These are phyloP conservation scores for Julus scandinavius DNA, from an alignment of 2,888 invertebrate genomes.

Conservation along the genomic window DNA sequence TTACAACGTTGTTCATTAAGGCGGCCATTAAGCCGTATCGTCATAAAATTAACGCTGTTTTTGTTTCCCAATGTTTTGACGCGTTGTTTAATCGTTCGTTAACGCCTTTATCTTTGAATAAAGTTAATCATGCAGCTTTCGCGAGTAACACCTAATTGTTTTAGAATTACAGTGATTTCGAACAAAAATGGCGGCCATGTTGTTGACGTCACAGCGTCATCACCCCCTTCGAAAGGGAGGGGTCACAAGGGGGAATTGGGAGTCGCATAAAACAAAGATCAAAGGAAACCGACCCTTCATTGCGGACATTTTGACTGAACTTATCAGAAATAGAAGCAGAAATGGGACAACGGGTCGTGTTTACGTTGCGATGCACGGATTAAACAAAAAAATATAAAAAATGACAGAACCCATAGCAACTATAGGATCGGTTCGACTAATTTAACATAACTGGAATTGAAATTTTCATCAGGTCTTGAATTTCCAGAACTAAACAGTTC, in stretches of 20 bases:
- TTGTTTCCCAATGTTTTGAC: neutral
- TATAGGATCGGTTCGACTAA: too few species aligned
- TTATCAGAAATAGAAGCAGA: conserved; percentile 1
- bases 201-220: too few species aligned
- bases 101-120: too few species aligned
- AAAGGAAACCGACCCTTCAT: neutral
- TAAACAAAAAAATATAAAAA: neutral
- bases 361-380: neutral
- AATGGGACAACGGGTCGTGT: neutral
- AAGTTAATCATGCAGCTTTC: too few species aligned
- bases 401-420: neutral
- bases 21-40: neutral
- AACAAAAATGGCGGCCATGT: too few species aligned
- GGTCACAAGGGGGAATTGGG: neutral
- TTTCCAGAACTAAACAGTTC: too few species aligned
- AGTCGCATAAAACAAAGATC: neutral
- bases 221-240: neutral
- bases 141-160: too few species aligned
- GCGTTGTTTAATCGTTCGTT: neutral
- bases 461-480: too few species aligned
- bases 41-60: neutral
- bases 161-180: too few species aligned
- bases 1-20: neutral
- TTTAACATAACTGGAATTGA: too few species aligned
- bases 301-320: neutral